These are phyloP conservation scores for Phyllostomus hastatus DNA, from an alignment of 2,113 vertebrate species.

Conservation along the genomic window DNA sequence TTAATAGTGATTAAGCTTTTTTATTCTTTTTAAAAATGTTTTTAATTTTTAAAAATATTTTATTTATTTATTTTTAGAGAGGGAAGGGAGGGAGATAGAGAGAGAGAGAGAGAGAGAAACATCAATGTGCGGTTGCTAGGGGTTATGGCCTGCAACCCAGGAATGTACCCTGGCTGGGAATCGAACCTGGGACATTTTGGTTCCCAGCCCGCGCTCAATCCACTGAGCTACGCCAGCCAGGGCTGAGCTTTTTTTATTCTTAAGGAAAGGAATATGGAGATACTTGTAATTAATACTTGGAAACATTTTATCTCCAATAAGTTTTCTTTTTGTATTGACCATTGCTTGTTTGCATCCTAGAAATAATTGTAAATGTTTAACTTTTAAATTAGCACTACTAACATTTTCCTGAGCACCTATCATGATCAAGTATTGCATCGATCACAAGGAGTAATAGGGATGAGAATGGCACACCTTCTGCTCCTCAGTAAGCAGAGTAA, in stretches of 20 bases:
- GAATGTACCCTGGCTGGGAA: too few relatives aligned
- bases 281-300: not conserved
- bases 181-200: too few relatives aligned
- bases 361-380: not conserved
- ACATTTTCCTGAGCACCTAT: not conserved
- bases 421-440: not conserved
- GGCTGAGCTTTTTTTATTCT: conserved; percentile 24
- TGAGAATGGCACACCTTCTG: not conserved
- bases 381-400: not conserved
- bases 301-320: not conserved
- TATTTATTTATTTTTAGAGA: too few relatives aligned
- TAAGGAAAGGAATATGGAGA: not conserved
- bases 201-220: too few relatives aligned
- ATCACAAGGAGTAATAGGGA: not conserved
- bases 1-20: not conserved
- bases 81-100: too few relatives aligned
- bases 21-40: not conserved
- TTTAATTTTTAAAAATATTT: too few relatives aligned
- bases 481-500: not conserved
- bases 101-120: too few relatives aligned
- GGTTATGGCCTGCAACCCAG: too few relatives aligned
- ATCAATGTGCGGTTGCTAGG: too few relatives aligned
- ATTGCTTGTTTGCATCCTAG: not conserved
- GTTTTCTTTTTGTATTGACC: not conserved
- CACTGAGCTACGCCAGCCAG: too few relatives aligned